These are phyloP conservation scores for Therioaphis trifolii DNA, from an alignment of 2,888 invertebrate genomes.

Conservation along the genomic window DNA sequence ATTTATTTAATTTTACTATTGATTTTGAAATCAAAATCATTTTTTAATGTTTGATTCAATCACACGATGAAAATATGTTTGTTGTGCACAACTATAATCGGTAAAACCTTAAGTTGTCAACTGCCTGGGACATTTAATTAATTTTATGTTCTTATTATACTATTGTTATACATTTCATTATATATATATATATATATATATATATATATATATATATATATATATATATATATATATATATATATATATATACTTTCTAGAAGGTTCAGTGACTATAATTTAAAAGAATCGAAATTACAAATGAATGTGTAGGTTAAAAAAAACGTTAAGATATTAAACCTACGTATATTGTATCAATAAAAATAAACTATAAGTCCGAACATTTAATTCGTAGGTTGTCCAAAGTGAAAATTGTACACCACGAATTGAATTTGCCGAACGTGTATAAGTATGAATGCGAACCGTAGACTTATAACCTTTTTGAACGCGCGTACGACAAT, in stretches of 20 bases:
- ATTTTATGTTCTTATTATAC: too few relatives aligned
- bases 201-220: too few relatives aligned
- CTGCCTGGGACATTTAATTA: too few relatives aligned
- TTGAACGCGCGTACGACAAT: background rate
- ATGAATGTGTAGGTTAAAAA: slow-evolving; percentile 45
- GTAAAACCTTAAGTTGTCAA: too few relatives aligned
- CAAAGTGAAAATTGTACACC: slow-evolving; percentile 38
- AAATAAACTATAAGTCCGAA: background rate
- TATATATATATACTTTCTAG: slow-evolving; percentile 36
- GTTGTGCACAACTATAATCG: too few relatives aligned
- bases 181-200: too few relatives aligned
- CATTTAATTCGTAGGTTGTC: slow-evolving; percentile 39
- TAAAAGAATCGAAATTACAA: slow-evolving; percentile 20
- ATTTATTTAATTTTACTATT: too few relatives aligned
- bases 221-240: background rate
- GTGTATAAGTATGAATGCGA: background rate
- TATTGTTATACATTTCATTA: too few relatives aligned
- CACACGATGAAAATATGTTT: too few relatives aligned
- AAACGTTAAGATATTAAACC: slow-evolving; percentile 33
- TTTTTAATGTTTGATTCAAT: too few relatives aligned
- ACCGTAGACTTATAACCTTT: slow-evolving; percentile 21
- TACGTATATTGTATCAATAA: slow-evolving; percentile 11
- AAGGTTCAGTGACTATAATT: background rate
- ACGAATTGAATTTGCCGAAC: background rate
- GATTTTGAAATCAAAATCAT: too few relatives aligned